Evolutionary conservation across 2,113 vertebrate genomes (phyloP), one percentile per base, ranked within the genome.

Genomic region (Microcebus tavaratra): DNA sequence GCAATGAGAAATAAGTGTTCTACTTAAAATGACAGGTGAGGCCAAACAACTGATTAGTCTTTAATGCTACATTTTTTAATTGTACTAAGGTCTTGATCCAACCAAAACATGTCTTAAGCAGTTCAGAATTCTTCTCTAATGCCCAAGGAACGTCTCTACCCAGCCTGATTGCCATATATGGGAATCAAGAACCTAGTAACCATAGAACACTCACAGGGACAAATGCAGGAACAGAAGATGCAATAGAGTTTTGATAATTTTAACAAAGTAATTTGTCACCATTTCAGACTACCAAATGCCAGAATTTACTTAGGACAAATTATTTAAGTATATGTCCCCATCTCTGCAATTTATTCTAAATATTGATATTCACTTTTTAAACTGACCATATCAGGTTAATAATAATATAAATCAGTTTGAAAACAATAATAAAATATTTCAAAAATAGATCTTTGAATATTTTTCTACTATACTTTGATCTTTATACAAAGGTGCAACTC

Each of bases 1-100:
- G 97, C 96, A 97, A 88, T 93, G 86, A 98, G 95, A 97, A 98
- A 20, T 70, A 81, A 61, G 21, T 84, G 95, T 97, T 97, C 97
- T 97, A 97, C 82, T 89, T 97, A 97, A 97, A 97, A 98, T 95
- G 80, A 97, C 15, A 93, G 23, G 53, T 91, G 42, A 68, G 31
- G 34, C 63, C 87, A 96, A 96, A 96, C 42, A 97, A 97, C 1
- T 45, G 82, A 97, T 86, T 82, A 96, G 94, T 89, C 79, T 97
- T 97, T 48, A 97, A 87, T 89, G 89, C 95, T 92, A 36, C 88
- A 97, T 85, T 95, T 97, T 96, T 97, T 97, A 93, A 97, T 94
- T 97, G 96, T 89, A 95, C 82, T 98, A 97, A 97, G 97, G 96
- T 89, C 55, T 0, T 97, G 94, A 81, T 61, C 90, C 92, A 98